Base-by-base conservation (phyloP, 2,113 vertebrate genomes). In the Tetraodon nigroviridis region DNA sequence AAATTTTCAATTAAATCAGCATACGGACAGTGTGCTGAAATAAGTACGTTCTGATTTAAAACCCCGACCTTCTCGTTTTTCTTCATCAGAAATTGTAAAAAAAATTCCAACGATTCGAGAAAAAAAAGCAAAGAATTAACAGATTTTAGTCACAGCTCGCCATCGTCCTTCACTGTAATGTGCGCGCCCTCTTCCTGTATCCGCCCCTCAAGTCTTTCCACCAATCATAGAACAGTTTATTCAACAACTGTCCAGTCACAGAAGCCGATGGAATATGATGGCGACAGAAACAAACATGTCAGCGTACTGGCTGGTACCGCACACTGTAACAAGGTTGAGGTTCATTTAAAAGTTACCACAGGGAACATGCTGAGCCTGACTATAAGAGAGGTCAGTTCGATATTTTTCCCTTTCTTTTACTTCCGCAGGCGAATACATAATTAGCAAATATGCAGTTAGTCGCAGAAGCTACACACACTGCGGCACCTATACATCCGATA, bases 321-420 rank as follows among this genome's bases (percentile, higher is more conserved):
- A 59, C 3, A 14, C 40, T 41, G 16, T 29, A 0, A 13, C 61
- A 65, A 87, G 84, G 73, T 75, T 82, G 61, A 50, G 32, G 15
- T 37, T 58, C 4, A 44, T 55, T 49, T 59, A 3, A 51, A 24
- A 57, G 29, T 20, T 20, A n/a, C 50, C 5, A 24, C 32, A 16
- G n/a, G n/a, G 15, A 71, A 58, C 29, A 49, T 98, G 94, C 80
- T 96, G 60, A 80, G 90, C 2, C 61, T 88, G 29, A 93, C 92
- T 1, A 84, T 98, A 40, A 85, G 78, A 42, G 90, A 98, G 92
- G 96, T 97, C 64, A 89, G 93, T 88, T 4, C 2, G 17, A 7
- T 17, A 37, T 37, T 37, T 37, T 11, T 37, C 32, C 2, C 32
- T 37, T 37, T 37, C 32, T 37, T 37, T 12, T 6, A 27, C 32